These are phyloP conservation scores for Anarrhichthys ocellatus DNA, from an alignment of 2,113 vertebrate species.

Conservation along the genomic window DNA sequence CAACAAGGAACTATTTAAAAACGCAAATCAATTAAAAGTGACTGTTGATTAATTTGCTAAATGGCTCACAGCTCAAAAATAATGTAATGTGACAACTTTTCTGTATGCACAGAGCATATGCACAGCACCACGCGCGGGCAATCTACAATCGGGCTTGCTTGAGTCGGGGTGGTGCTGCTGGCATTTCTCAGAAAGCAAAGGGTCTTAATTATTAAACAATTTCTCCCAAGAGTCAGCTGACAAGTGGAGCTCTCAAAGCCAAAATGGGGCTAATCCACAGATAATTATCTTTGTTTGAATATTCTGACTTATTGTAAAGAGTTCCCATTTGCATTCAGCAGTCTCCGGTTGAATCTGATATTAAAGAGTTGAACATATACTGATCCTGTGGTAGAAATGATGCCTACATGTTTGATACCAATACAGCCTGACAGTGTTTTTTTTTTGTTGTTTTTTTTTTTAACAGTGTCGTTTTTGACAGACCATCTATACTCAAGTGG, in stretches of 20 bases:
- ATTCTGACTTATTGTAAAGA: slow-evolving; percentile 57
- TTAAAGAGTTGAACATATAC: slow-evolving; percentile 12
- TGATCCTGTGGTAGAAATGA: slow-evolving; percentile 11
- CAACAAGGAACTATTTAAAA: neutral
- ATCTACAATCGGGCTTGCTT: neutral
- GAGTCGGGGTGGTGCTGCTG: slow-evolving; percentile 17
- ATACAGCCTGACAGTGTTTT: neutral
- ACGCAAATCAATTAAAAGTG: slow-evolving; percentile 9
- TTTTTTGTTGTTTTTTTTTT: neutral
- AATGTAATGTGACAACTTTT: slow-evolving; percentile 23
- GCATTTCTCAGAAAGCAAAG: slow-evolving; percentile 57
- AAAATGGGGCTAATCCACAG: slow-evolving; percentile 73
- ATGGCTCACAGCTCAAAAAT: slow-evolving; percentile 11
- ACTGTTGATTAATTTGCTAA: slow-evolving; percentile 36
- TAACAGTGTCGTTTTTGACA: slow-evolving; percentile 39
- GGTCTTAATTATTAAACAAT: slow-evolving; percentile 61
- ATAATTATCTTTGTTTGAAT: slow-evolving; percentile 77
- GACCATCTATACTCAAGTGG: slow-evolving; percentile 56
- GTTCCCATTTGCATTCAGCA: slow-evolving; percentile 45
- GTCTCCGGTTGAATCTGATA: slow-evolving; percentile 34
- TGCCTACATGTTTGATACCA: slow-evolving; percentile 4
- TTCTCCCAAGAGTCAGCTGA: slow-evolving; percentile 60
- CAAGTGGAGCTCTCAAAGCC: slow-evolving; percentile 64
- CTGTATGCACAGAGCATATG: neutral
- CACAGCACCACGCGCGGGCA: neutral